Conservation (phyloP, 2,113 vertebrate species). For the Euleptes europaea region DNA sequence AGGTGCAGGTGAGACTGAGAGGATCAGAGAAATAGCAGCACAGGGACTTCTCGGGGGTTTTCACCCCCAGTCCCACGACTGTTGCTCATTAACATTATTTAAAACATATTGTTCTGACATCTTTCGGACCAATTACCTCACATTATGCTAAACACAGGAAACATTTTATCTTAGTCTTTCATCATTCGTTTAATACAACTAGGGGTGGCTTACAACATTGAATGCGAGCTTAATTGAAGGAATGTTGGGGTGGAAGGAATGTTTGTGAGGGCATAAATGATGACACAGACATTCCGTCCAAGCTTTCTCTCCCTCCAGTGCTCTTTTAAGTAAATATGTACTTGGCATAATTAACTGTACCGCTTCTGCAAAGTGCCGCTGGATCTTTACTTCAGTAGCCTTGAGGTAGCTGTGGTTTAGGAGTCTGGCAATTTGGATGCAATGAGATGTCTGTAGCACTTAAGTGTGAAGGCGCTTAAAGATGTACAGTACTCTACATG, state of each 20-base stretch:
- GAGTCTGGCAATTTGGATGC: slow-evolving; percentile 32
- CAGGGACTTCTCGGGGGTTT: neutral
- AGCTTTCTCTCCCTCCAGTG: slow-evolving; percentile 1
- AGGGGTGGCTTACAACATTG: neutral
- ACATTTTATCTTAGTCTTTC: neutral
- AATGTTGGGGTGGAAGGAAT: neutral
- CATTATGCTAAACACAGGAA: slow-evolving; percentile 21
- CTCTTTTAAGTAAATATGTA: slow-evolving; percentile 19
- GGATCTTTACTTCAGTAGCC: slow-evolving; percentile 40
- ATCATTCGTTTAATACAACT: neutral
- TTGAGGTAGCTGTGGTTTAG: slow-evolving; percentile 35
- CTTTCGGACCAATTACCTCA: slow-evolving; percentile 27
- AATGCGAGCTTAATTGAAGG: slow-evolving; percentile 21
- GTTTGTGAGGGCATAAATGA: neutral
- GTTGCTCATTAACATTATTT: neutral
- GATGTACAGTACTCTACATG: neutral
- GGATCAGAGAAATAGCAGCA: neutral
- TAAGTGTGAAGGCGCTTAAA: slow-evolving; percentile 47
- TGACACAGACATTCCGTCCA: slow-evolving; percentile 1
- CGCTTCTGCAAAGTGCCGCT: slow-evolving; percentile 42
- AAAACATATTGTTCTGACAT: neutral
- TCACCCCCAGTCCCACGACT: too few relatives aligned
- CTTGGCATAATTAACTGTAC: slow-evolving; percentile 32
- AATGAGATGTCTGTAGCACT: slow-evolving; percentile 38
- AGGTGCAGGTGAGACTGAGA: neutral